These are phyloP conservation scores for Notodonta dromedarius DNA, from an alignment of 2,888 invertebrate species.

Conservation along the genomic window DNA sequence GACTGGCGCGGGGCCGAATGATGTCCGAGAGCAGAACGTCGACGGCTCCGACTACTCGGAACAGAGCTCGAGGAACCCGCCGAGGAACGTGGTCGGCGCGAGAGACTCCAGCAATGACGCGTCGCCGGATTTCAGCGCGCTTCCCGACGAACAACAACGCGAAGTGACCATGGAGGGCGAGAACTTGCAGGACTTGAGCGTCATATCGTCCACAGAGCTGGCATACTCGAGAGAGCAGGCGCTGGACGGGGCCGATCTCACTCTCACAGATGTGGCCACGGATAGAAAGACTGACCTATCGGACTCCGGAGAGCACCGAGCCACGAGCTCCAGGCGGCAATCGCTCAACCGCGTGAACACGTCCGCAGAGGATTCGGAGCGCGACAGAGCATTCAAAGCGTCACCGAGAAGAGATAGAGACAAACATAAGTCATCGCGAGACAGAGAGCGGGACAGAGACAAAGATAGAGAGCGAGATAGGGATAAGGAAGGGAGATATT, in stretches of 20 bases:
- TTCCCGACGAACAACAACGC: constrained; percentile 71
- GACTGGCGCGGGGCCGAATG: constrained; percentile 59
- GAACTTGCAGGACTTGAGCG: constrained; percentile 78
- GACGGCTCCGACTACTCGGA: constrained; percentile 77
- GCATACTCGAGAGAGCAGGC: constrained; percentile 76
- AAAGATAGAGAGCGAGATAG: constrained; percentile 57
- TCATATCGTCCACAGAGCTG: constrained; percentile 63
- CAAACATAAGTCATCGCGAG: constrained; percentile 59
- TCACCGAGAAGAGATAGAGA: constrained; percentile 69
- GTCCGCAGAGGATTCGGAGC: constrained; percentile 76
- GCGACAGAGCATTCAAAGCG: constrained; percentile 66
- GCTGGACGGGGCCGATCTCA: constrained; percentile 76
- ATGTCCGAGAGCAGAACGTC: constrained; percentile 71
- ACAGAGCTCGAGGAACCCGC: constrained; percentile 53
- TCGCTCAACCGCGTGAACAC: constrained; percentile 64
- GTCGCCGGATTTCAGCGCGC: constrained; percentile 53
- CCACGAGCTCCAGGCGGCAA: constrained; percentile 57
- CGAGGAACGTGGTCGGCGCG: constrained; percentile 59
- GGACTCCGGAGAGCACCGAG: constrained; percentile 61
- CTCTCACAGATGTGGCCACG: constrained; percentile 48
- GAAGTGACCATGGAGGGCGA: constrained; percentile 85
- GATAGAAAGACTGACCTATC: constrained; percentile 57
- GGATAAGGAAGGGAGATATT: constrained; percentile 62
- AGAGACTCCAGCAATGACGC: constrained; percentile 50
- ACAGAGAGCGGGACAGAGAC: constrained; percentile 56